phyloP scores from a whole-genome alignment of 2,113 vertebrate species.

The Gulo gulo region DNA sequence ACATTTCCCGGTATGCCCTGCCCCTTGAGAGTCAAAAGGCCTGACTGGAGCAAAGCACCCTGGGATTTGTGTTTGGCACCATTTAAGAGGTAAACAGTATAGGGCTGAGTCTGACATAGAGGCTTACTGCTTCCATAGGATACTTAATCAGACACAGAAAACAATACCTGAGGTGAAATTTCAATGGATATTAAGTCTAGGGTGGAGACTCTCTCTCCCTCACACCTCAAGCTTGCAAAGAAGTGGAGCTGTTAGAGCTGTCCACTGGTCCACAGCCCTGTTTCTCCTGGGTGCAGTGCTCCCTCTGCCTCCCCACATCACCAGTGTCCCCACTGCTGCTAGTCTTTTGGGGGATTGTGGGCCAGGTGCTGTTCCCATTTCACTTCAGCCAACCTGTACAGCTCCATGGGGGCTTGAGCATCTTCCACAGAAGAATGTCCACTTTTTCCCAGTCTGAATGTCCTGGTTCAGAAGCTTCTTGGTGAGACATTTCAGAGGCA shows the following conservation, averaged over 20 bases:
- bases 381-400: constrained; percentile 90
- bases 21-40: neutral
- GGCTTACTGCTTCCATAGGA: neutral
- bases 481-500: constrained; percentile 90
- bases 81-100: constrained; percentile 14
- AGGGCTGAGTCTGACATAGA: neutral
- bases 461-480: constrained; percentile 89
- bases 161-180: constrained; percentile 35
- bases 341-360: constrained; percentile 56
- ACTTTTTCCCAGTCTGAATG: constrained; percentile 89
- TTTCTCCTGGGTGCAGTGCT: neutral
- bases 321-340: neutral
- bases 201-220: neutral
- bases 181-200: constrained; percentile 49
- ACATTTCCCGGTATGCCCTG: neutral
- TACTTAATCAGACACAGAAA: constrained; percentile 41
- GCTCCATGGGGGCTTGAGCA: constrained; percentile 92
- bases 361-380: constrained; percentile 89
- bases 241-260: neutral
- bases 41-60: neutral
- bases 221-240: neutral
- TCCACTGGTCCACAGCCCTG: neutral
- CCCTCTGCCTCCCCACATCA: neutral
- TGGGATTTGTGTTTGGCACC: constrained; percentile 46
- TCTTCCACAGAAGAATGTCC: constrained; percentile 97